These are phyloP conservation scores for Gopherus evgoodei DNA, from an alignment of 2,113 vertebrate species.

Conservation along the genomic window DNA sequence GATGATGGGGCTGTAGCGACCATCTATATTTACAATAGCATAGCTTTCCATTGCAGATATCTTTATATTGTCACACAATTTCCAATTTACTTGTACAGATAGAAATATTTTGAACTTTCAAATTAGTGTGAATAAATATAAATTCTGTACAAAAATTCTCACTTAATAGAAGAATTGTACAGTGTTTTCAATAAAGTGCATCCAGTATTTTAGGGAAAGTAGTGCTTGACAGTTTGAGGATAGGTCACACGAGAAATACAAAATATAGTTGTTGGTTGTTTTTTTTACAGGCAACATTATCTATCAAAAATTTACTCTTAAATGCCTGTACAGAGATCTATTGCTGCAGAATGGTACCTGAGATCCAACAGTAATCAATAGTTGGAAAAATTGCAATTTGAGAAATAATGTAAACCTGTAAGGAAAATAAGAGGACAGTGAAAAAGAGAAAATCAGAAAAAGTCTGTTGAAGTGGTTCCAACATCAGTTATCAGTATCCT, in stretches of 20 bases:
- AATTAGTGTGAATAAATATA: background rate
- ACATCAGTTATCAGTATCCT: background rate
- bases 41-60: background rate
- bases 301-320: background rate
- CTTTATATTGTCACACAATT: no score
- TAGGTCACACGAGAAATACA: no score
- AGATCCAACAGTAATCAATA: background rate
- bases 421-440: background rate
- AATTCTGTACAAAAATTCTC: background rate
- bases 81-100: background rate
- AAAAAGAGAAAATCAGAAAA: background rate
- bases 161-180: background rate
- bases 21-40: background rate
- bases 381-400: background rate
- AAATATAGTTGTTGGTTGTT: no score
- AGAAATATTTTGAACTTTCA: background rate
- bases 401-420: background rate
- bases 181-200: background rate
- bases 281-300: background rate
- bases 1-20: background rate
- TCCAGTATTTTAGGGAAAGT: background rate
- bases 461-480: background rate
- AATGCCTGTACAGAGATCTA: background rate
- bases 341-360: background rate
- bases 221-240: background rate